Base-by-base conservation (phyloP, 2,797 vertebrate species). In the Paguma larvata region DNA sequence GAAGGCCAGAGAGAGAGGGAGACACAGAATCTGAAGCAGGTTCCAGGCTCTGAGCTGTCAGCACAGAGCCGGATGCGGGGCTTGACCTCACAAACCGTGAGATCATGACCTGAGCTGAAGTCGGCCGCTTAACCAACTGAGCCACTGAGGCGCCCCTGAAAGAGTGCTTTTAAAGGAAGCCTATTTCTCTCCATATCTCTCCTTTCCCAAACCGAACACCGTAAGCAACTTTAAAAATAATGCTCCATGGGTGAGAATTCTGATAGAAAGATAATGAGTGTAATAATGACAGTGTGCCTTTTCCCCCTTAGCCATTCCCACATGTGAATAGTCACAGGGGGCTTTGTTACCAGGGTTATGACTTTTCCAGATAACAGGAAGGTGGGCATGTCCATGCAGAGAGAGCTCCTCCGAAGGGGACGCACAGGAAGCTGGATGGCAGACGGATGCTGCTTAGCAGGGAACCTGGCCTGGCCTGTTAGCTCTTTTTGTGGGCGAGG, bases 181-280 rank as follows among this genome's bases (percentile, higher is more conserved):
- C n/a, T 82, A n/a, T 83, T 89, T 93, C 77, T 80, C 56, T 6
- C 80, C 46, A 41, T 16, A 84, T 14, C 82, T 92, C 38, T 87
- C 89, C 51, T 91, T 59, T 70, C 56, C 85, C 53, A 92, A 96
- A 86, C 38, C 63, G 44, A 67, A 85, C 83, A 73, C 48, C 70
- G 78, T 30, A 84, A 98, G 77, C 77, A 85, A 97, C 86, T 96
- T 91, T 67, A 53, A 56, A 89, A 96, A 93, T 88, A 96, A 77
- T 72, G 70, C 51, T 95, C 63, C 14, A 0, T 46, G 62, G 91
- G n/a, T 89, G 70, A 89, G 38, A 32, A 32, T 67, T 95, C 82
- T 48, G 15, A 34, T 53, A 86, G 85, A 82, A 87, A 83, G 80
- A 56, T 51, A 67, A 95, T 34, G 13, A 93, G 84, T 51, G 48